phyloP scores from a whole-genome alignment of 2,113 vertebrate species.

The Bufo bufo region DNA sequence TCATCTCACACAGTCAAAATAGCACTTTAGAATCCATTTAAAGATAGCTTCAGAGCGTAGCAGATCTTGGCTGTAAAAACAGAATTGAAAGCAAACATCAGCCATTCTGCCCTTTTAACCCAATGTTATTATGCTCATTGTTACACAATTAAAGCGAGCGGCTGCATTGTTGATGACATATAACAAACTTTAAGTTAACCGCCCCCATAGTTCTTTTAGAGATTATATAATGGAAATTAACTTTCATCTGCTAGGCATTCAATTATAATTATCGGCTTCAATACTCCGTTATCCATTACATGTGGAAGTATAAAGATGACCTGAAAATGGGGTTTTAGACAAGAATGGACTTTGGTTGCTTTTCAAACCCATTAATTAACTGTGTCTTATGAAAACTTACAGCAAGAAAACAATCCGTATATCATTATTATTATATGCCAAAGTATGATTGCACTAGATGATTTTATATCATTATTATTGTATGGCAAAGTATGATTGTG shows the following conservation, averaged over 20 bases:
- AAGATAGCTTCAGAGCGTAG: constrained; percentile 41
- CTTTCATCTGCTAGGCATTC: constrained; percentile 18
- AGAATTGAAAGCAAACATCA: constrained; percentile 50
- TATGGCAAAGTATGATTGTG: too few species aligned
- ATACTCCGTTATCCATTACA: not conserved
- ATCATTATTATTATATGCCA: not conserved
- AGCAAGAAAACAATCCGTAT: not conserved
- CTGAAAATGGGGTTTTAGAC: constrained; percentile 4
- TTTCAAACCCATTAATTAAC: not conserved
- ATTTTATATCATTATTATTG: too few species aligned
- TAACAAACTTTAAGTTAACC: constrained; percentile 29
- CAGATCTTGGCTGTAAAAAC: constrained; percentile 50
- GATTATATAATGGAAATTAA: not conserved
- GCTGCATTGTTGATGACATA: constrained; percentile 33
- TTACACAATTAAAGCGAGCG: constrained; percentile 12
- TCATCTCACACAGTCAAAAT: constrained; percentile 67
- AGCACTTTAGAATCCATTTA: constrained; percentile 58
- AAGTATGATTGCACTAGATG: too few species aligned
- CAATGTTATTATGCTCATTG: constrained; percentile 38
- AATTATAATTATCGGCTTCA: constrained; percentile 22
- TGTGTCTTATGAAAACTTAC: not conserved
- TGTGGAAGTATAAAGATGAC: not conserved
- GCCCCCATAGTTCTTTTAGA: not conserved
- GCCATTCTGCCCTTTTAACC: constrained; percentile 45
- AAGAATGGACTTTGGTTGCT: not conserved